Conservation (phyloP, 2,797 vertebrate species). For the Scomberomorus guttatus region DNA sequence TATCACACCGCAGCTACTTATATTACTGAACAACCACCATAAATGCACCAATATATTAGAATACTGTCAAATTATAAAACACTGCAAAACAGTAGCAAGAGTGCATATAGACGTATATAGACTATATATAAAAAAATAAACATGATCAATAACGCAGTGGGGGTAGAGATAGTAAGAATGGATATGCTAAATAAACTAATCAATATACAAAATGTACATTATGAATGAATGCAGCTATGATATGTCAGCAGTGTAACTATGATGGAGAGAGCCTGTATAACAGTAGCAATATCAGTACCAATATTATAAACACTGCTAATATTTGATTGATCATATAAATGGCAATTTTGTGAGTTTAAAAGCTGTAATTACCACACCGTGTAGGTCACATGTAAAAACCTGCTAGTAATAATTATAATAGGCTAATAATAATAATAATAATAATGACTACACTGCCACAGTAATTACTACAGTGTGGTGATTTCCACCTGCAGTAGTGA, state of each 20-base stretch:
- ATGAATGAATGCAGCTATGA: background rate
- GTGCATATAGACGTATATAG: no score
- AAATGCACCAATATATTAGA: background rate
- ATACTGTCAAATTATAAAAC: background rate
- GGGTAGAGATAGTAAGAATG: no score
- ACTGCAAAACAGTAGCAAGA: no score
- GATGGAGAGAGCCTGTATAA: background rate
- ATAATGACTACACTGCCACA: constrained; percentile 1
- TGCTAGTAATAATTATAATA: constrained; percentile 9
- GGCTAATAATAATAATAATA: background rate
- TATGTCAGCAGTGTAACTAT: background rate
- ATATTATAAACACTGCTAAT: background rate
- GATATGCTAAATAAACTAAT: background rate
- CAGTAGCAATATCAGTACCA: background rate
- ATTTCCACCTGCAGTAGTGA: constrained; percentile 25
- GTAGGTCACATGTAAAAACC: background rate
- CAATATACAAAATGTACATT: background rate
- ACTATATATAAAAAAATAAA: no score
- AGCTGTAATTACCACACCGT: background rate
- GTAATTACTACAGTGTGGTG: constrained; percentile 3
- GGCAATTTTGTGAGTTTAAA: background rate
- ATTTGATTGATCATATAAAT: background rate
- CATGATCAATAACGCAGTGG: no score
- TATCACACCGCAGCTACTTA: background rate
- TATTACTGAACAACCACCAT: background rate